phyloP scores from a whole-genome alignment of 2,113 vertebrate genomes.

The Phrynosoma platyrhinos region DNA sequence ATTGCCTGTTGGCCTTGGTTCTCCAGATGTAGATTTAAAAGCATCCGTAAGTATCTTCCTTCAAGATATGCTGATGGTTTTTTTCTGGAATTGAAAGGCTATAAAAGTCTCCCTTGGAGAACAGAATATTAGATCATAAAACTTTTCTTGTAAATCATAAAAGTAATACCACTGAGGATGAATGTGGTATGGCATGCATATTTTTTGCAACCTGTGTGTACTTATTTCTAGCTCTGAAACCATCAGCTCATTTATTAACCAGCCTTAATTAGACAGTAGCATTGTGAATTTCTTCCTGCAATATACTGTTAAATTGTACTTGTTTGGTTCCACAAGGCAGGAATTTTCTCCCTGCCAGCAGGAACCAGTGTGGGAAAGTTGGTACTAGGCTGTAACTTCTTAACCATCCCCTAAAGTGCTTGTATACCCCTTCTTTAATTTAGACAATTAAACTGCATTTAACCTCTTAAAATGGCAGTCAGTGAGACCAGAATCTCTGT shows the following conservation, averaged over 20 bases:
- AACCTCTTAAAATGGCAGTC: not conserved
- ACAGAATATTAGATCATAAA: not conserved
- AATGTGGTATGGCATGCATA: no score
- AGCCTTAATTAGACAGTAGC: not conserved
- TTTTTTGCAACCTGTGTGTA: not conserved
- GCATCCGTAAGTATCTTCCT: not conserved
- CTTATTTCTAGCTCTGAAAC: not conserved
- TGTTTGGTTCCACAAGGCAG: not conserved
- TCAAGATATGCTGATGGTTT: not conserved
- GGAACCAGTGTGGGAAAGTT: not conserved
- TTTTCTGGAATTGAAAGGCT: not conserved
- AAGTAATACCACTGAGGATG: not conserved
- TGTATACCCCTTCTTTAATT: constrained; percentile 17
- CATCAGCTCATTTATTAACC: not conserved
- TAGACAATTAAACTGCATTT: constrained; percentile 17
- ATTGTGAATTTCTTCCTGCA: not conserved
- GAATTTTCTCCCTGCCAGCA: not conserved
- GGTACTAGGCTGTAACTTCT: not conserved
- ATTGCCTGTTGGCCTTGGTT: not conserved
- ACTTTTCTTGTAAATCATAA: not conserved
- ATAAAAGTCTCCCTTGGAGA: not conserved
- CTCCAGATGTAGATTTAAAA: not conserved
- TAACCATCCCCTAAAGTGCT: not conserved
- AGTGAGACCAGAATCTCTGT: not conserved
- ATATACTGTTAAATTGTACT: not conserved